Base-by-base conservation (phyloP, 2,888 invertebrate species). In the Aleiodes alternator region DNA sequence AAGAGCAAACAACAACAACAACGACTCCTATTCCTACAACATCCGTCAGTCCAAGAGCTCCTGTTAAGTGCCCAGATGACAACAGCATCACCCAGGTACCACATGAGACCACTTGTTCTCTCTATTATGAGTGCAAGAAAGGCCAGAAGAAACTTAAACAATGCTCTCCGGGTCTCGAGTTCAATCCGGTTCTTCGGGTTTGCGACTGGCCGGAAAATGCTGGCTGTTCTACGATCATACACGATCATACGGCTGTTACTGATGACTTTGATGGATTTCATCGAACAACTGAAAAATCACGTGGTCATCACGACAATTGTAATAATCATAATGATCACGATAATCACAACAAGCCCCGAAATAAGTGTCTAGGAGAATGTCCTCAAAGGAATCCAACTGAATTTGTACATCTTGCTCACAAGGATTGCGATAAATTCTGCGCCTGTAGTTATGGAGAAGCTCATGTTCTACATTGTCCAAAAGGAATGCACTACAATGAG, bases 341-440 rank as follows among this genome's bases (percentile, higher is more conserved):
- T 9, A 43, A 43, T 43, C 9, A 43, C 7, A 8, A 11, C 0
- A 8, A 11, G 8, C 7, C 43, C 11, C 7, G 43, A n/a, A 53
- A 11, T 7, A 38, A 16, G 14, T 73, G 73, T 43, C 16, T 73
- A 1, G 73, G 73, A 16, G 34, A 23, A 16, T 73, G 73, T 56
- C 56, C 69, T 2, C 7, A 48, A n/a, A 34, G 57, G 7, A 59
- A 69, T 74, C 43, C 51, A 53, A 38, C 14, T 9, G 34, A 31
- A 23, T 53, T 68, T 6, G 29, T 56, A n/a, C 38, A 69, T 7
- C 38, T 74, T 4, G 14, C 64, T n/a, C 74, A 74, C 23, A 12
- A 48, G 43, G 57, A 72, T 16, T 74, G 74, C 23, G 29, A 8
- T 23, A 69, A 69, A 61, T 86, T 79, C 72, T 85, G 85, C 56